Evolutionary conservation across 2,888 invertebrate species (phyloP), one percentile per base, ranked within the genome.

Genomic region (Onchidella celtica): DNA sequence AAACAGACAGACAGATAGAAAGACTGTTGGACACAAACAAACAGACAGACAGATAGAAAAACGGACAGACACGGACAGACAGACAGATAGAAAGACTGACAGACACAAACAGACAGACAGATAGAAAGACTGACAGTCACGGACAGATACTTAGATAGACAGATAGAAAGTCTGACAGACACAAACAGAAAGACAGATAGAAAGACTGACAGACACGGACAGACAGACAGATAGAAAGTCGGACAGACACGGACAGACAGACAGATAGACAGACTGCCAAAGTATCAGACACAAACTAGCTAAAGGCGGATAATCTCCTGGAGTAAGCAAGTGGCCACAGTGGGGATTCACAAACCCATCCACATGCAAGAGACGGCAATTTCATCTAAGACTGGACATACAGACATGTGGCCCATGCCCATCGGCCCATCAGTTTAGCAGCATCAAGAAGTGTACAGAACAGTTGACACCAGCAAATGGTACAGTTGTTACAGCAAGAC

Each of bases 61-160:
- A 69, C 69, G 38, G 29, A 69, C 69, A n/a, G 36, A 61, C 61
- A 34, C 69, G 38, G n/a, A 69, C 36, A 69, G n/a, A 69, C 36
- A 34, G 36, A 69, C n/a, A 69, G n/a, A 69, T 14, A 69, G 36
- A 34, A 24, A 36, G 36, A 38, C 36, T n/a, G 3, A 61, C 27
- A 24, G 14, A 61, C 14, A 61, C 61, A 21, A 17, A 47, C 61
- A 61, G 21, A 21, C 27, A 24, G 27, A 61, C 61, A 61, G n/a
- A 61, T n/a, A 61, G 21, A 21, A 4, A 6, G 27, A 61, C 61
- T 17, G n/a, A 61, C 61, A 6, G 27, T 6, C 27, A 24, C 47
- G 17, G 47, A 47, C 47, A 47, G 47, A 47, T 17, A 47, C 9
- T 11, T 17, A 47, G 47, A 47, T 17, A 47, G 47, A 47, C 47